phyloP scores from a whole-genome alignment of 2,888 invertebrate genomes.

The Nomada hirtipes region DNA sequence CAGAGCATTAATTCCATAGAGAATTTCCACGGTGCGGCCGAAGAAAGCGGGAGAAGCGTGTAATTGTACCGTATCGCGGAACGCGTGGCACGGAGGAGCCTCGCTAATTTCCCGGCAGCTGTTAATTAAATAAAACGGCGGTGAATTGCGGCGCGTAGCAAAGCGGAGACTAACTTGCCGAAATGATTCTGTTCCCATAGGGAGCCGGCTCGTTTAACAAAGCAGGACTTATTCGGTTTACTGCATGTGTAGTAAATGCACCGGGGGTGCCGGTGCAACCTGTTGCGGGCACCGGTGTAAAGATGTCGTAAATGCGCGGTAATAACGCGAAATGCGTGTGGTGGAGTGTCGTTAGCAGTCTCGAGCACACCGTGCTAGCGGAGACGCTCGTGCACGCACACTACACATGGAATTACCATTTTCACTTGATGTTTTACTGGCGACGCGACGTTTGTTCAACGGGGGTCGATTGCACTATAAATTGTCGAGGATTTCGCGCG shows the following conservation, averaged over 20 bases:
- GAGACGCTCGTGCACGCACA: neutral
- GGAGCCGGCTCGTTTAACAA: conserved; percentile 68
- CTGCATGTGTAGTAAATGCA: conserved; percentile 67
- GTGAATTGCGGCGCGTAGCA: conserved; percentile 31
- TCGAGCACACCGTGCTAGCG: conserved; percentile 58
- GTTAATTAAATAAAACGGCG: conserved; percentile 51
- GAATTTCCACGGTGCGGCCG: too few species aligned
- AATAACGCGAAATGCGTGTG: conserved; percentile 69
- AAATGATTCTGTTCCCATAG: conserved; percentile 68
- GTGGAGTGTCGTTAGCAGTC: conserved; percentile 66
- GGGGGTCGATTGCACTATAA: conserved; percentile 50
- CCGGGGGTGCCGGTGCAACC: conserved; percentile 66
- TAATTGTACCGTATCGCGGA: conserved; percentile 12
- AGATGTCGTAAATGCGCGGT: conserved; percentile 74
- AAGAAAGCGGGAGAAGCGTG: neutral
- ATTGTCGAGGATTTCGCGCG: conserved; percentile 38
- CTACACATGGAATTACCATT: conserved; percentile 46
- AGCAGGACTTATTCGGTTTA: conserved; percentile 71
- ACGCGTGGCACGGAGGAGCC: conserved; percentile 10
- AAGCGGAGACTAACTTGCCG: conserved; percentile 62
- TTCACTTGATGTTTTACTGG: conserved; percentile 44
- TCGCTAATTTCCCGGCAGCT: conserved; percentile 40
- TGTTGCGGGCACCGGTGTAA: conserved; percentile 70
- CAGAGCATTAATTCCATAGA: too few species aligned
- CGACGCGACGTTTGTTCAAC: conserved; percentile 46